A percentile compares a stretch with the other conserved stretches of the same genome.
phyloP scores from a whole-genome alignment of 2,797 vertebrate genomes.

The Urocyon cinereoargenteus region DNA sequence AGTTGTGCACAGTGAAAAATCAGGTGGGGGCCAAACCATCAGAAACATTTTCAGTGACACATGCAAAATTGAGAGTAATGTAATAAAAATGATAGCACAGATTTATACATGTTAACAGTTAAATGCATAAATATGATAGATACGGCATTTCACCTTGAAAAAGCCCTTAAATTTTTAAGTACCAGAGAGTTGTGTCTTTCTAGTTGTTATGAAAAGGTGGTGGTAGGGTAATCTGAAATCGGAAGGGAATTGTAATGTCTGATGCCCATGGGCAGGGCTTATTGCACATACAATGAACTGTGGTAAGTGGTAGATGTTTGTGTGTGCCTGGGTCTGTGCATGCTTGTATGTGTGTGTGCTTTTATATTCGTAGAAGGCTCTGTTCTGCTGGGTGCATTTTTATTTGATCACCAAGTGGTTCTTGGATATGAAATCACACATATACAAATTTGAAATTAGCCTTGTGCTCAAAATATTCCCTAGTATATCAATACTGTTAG shows the following conservation, averaged over 20 bases:
- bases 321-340: neutral
- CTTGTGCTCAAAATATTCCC: neutral
- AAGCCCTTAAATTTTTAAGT: neutral
- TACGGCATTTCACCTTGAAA: neutral
- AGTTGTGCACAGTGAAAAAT: neutral
- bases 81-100: neutral
- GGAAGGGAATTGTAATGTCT: neutral
- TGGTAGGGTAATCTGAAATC: neutral
- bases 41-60: neutral
- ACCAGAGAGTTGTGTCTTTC: neutral
- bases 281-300: neutral
- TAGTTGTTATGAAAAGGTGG: neutral
- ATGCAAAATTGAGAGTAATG: neutral
- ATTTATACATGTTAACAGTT: neutral
- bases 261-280: neutral
- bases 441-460: neutral
- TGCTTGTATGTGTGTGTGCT: neutral
- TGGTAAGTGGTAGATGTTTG: neutral
- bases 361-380: neutral
- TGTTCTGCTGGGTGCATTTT: neutral
- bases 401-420: neutral
- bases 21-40: neutral
- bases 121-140: neutral
- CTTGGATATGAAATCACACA: neutral
- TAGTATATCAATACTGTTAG: neutral